A percentile compares a stretch with the other conserved stretches of the same genome.
These are phyloP conservation scores for Enteromius treurensis DNA, from an alignment of 2,797 vertebrate species.

Conservation along the genomic window DNA sequence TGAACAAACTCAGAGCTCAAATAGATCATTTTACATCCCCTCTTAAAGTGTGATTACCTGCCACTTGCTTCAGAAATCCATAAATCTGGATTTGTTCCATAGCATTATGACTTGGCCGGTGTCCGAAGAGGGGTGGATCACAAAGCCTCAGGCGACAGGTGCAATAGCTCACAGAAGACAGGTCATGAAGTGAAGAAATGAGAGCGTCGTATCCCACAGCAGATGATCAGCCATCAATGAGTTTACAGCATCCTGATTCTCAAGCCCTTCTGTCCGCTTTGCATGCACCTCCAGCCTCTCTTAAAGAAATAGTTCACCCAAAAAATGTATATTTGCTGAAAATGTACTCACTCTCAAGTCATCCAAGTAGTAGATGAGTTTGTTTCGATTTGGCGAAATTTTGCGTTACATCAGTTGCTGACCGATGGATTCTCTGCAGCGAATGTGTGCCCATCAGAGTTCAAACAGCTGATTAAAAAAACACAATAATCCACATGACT, in stretches of 20 bases:
- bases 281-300: constrained; percentile 9
- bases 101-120: constrained; percentile 65
- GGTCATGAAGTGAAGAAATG: constrained; percentile 60
- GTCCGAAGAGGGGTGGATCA: constrained; percentile 61
- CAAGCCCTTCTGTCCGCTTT: constrained; percentile 15
- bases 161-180: constrained; percentile 67
- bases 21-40: constrained; percentile 60
- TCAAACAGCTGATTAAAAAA: too few relatives aligned
- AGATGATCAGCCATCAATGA: constrained; percentile 1
- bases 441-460: too few relatives aligned
- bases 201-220: constrained; percentile 42
- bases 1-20: constrained; percentile 64
- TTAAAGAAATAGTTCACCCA: background rate
- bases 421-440: too few relatives aligned
- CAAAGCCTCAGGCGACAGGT: constrained; percentile 60
- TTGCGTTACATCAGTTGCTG: too few relatives aligned
- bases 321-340: too few relatives aligned
- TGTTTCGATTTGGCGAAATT: too few relatives aligned
- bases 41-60: constrained; percentile 66
- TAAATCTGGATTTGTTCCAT: constrained; percentile 73
- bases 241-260: constrained; percentile 17
- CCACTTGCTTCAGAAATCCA: constrained; percentile 60
- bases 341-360: too few relatives aligned
- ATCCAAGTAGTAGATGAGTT: too few relatives aligned
- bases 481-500: too few relatives aligned